Base-by-base conservation (phyloP, 1,140 invertebrate genomes). In the Acyrthosiphon pisum region DNA sequence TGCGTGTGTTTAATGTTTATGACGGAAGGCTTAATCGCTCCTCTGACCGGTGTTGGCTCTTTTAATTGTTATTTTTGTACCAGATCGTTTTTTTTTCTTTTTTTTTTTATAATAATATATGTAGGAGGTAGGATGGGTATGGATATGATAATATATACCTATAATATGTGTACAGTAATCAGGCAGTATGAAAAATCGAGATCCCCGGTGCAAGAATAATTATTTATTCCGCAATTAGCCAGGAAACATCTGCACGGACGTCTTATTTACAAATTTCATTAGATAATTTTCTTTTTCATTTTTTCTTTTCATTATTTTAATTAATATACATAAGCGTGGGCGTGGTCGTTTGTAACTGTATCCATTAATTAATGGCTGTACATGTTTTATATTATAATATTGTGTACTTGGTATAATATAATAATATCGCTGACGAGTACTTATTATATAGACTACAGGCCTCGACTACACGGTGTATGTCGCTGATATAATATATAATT, bases 251-350 rank as follows among this genome's bases (percentile, higher is more conserved):
- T 35, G 48, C 37, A 37, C 37, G 35, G 50, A 84, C 81, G 81
- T 93, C 91, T 93, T 56, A 86, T 93, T 93, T 44, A 86, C 81
- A 44, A 93, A 93, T 93, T 83, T 86, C 81, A 41, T 93, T 41
- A 44, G 81, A 56, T 20, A 8, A 48, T 92, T 86, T 48, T 93
- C n/a, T 83, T 81, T 53, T 76, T 46, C 50, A 26, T 90, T 48
- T 87, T 46, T 48, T 46, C 18, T n/a, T 68, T 91, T 48, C 56
- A 68, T 44, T 20, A 81, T 84, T 37, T 41, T 86, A 86, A 93
- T 84, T 84, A 83, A 92, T 83, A 92, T 30, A 44, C 46, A 83
- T 46, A 35, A 11, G 11, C 76, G 81, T 35, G 81, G 81, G 91
- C 50, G 91, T 56, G 81, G 91, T 53, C 76, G 44, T 9, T 46